A percentile compares a stretch with the other conserved stretches of the same genome.
Evolutionary conservation across 2,888 invertebrate genomes (phyloP).

Genomic region (Galerucella pusilla): DNA sequence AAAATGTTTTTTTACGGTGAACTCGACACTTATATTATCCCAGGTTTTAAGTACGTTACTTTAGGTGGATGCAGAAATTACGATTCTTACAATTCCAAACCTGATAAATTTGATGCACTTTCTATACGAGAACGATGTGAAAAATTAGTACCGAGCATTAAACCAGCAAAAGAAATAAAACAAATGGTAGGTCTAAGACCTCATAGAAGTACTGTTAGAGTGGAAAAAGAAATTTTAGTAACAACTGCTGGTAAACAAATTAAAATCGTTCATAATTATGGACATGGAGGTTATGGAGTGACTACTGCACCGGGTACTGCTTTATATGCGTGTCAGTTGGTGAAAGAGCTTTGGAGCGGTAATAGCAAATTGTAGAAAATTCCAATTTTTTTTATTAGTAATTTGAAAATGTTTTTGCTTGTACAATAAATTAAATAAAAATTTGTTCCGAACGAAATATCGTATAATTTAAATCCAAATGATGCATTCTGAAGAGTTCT

Average conservation of each 20-base stretch:
- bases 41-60: slow-evolving; percentile 78
- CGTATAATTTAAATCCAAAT: neutral
- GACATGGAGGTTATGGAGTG: slow-evolving; percentile 95
- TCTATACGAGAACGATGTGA: slow-evolving; percentile 84
- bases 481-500: slow-evolving; percentile 1
- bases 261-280: slow-evolving; percentile 91
- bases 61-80: slow-evolving; percentile 89
- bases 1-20: slow-evolving; percentile 90
- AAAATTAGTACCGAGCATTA: slow-evolving; percentile 77
- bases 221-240: slow-evolving; percentile 72
- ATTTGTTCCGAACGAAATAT: neutral
- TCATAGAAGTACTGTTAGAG: slow-evolving; percentile 77
- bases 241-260: slow-evolving; percentile 62
- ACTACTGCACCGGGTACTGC: slow-evolving; percentile 91
- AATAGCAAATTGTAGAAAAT: slow-evolving; percentile 59
- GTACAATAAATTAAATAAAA: neutral
- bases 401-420: too few relatives aligned
- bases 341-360: slow-evolving; percentile 68
- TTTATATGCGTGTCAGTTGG: slow-evolving; percentile 77
- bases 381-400: too few relatives aligned
- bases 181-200: slow-evolving; percentile 87
- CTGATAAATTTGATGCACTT: slow-evolving; percentile 78
- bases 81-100: slow-evolving; percentile 76
- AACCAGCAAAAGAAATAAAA: slow-evolving; percentile 71
- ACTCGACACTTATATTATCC: slow-evolving; percentile 87